These are phyloP conservation scores for Drosophila repletoides DNA, from an alignment of 1,140 invertebrate genomes.

Conservation along the genomic window DNA sequence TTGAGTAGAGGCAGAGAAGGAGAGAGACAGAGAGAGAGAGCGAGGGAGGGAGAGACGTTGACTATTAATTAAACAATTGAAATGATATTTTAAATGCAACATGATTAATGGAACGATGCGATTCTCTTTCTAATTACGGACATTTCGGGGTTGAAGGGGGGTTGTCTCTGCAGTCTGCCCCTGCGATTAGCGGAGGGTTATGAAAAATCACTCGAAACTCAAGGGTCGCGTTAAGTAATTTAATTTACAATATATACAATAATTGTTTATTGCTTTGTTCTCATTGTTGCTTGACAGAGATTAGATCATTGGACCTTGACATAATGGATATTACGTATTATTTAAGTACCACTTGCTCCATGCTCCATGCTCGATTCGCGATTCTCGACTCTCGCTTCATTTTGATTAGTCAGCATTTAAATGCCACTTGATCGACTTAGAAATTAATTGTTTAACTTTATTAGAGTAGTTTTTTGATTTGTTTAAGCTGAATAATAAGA, in stretches of 20 bases:
- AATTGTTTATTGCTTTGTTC: constrained; percentile 6
- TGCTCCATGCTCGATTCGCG: too few relatives aligned
- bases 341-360: background rate
- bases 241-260: constrained; percentile 29
- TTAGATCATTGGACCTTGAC: constrained; percentile 44
- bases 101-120: constrained; percentile 58
- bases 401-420: background rate
- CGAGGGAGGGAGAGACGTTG: too few relatives aligned
- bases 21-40: too few relatives aligned
- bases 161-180: background rate
- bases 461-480: background rate
- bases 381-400: background rate
- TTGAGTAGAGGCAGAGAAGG: constrained; percentile 46
- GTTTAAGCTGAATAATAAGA: too few relatives aligned
- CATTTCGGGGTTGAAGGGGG: constrained; percentile 6
- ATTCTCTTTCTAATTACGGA: constrained; percentile 69
- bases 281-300: too few relatives aligned
- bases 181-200: background rate
- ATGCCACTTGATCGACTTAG: constrained; percentile 1
- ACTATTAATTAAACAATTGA: constrained; percentile 67
- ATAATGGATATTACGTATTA: background rate
- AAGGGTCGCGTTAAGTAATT: constrained; percentile 33
- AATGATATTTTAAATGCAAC: constrained; percentile 65
- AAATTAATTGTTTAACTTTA: background rate
- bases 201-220: constrained; percentile 13